These are phyloP conservation scores for Squalus acanthias DNA, from an alignment of 2,797 vertebrate species.

Conservation along the genomic window DNA sequence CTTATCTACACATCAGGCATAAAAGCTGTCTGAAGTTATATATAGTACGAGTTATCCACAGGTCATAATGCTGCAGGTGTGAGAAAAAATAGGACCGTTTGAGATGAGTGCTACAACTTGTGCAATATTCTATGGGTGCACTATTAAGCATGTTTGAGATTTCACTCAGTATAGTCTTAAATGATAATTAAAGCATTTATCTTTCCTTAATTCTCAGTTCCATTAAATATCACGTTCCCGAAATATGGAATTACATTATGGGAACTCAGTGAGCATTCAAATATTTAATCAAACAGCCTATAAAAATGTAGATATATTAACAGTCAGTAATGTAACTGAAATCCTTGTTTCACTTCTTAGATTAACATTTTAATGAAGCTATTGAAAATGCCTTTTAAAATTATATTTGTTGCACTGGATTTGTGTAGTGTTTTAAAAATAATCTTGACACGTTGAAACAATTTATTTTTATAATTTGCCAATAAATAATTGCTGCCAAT, in stretches of 20 bases:
- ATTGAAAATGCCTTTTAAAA: neutral
- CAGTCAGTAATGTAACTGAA: neutral
- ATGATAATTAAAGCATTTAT: constrained; percentile 22
- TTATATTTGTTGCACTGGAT: neutral
- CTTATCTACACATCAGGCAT: too few species aligned
- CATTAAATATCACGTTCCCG: neutral
- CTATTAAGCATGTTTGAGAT: neutral
- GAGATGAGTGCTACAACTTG: neutral
- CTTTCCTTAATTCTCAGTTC: neutral
- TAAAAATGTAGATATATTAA: neutral
- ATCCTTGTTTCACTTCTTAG: neutral
- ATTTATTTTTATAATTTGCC: neutral
- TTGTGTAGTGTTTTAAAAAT: constrained; percentile 3
- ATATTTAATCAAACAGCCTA: constrained; percentile 4
- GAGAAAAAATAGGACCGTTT: neutral
- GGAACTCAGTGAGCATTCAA: neutral
- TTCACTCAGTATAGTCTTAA: neutral
- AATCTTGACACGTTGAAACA: neutral
- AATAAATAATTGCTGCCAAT: neutral
- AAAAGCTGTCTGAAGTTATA: neutral
- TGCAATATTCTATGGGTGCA: neutral
- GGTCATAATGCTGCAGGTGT: neutral
- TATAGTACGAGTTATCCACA: neutral
- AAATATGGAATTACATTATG: neutral
- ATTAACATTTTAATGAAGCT: neutral